phyloP scores from a whole-genome alignment of 1,140 invertebrate species.

The Panagrolaimus sp. region DNA sequence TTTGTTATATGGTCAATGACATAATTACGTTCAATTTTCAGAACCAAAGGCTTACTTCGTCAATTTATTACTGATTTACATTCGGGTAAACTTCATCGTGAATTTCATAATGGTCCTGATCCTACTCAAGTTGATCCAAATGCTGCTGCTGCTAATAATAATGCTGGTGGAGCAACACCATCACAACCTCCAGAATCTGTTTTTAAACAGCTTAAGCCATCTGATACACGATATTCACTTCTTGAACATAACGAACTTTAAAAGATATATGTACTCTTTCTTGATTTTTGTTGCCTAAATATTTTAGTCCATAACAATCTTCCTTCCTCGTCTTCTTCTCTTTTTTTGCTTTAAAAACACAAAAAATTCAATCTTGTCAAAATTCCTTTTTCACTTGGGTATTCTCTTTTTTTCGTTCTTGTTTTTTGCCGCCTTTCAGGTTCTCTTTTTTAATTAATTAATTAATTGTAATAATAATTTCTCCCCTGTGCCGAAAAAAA shows the following conservation, averaged over 20 bases:
- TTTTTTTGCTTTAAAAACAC: no score
- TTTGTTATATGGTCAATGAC: neutral
- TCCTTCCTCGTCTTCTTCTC: no score
- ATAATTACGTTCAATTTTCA: conserved; percentile 48
- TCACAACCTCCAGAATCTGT: conserved; percentile 92
- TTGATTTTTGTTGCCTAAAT: no score
- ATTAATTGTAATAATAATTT: no score
- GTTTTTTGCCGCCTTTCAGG: no score
- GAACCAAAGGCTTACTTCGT: conserved; percentile 73
- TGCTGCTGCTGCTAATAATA: conserved; percentile 23
- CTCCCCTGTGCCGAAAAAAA: no score
- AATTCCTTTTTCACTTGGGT: no score
- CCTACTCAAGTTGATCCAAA: conserved; percentile 61
- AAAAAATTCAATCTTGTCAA: no score
- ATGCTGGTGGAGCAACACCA: neutral
- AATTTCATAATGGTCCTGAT: conserved; percentile 96
- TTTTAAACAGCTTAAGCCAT: conserved; percentile 92
- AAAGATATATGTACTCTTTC: conserved; percentile 53
- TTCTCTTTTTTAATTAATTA: no score
- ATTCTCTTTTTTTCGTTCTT: no score
- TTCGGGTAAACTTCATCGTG: conserved; percentile 92
- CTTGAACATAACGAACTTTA: conserved; percentile 80
- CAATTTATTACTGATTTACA: conserved; percentile 87
- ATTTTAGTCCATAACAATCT: no score
- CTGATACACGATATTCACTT: conserved; percentile 89